These are phyloP conservation scores for Oithona nana DNA, from an alignment of 2,888 invertebrate genomes.

Conservation along the genomic window DNA sequence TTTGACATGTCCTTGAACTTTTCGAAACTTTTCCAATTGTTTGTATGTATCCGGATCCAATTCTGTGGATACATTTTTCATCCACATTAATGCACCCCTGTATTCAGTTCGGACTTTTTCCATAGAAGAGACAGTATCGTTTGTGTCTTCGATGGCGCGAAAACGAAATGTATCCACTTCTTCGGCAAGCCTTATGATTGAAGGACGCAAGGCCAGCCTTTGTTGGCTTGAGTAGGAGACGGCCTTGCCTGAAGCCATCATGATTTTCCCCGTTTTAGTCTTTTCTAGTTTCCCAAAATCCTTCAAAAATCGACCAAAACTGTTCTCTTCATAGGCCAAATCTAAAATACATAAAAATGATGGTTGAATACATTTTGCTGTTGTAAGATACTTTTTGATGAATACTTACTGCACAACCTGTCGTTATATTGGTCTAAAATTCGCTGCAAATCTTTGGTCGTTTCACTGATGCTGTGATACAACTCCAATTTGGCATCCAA, in stretches of 20 bases:
- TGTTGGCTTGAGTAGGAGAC: conserved; percentile 71
- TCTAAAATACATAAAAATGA: conserved; percentile 30
- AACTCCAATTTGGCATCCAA: conserved; percentile 87
- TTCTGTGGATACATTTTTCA: conserved; percentile 89
- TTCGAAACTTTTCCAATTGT: conserved; percentile 85
- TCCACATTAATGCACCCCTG: conserved; percentile 63
- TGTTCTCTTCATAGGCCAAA: conserved; percentile 85
- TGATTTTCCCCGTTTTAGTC: conserved; percentile 63
- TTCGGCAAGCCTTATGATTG: conserved; percentile 64
- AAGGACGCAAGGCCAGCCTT: conserved; percentile 62
- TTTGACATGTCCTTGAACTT: conserved; percentile 42
- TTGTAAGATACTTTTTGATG: no score
- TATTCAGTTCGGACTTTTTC: conserved; percentile 90
- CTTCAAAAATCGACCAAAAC: conserved; percentile 70
- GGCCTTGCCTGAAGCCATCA: conserved; percentile 64
- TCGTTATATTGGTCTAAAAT: conserved; percentile 86
- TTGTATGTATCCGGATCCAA: conserved; percentile 91
- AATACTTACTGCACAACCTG: conserved; percentile 51
- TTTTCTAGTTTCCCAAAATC: conserved; percentile 73
- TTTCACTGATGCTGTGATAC: conserved; percentile 76
- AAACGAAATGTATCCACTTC: conserved; percentile 88
- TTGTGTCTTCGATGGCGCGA: conserved; percentile 80
- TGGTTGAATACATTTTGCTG: conserved; percentile 5
- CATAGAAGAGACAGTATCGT: conserved; percentile 75
- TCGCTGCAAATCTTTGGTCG: conserved; percentile 64